Base-by-base conservation (phyloP, 2,888 invertebrate species). In the Hemicrepidius hirtus region DNA sequence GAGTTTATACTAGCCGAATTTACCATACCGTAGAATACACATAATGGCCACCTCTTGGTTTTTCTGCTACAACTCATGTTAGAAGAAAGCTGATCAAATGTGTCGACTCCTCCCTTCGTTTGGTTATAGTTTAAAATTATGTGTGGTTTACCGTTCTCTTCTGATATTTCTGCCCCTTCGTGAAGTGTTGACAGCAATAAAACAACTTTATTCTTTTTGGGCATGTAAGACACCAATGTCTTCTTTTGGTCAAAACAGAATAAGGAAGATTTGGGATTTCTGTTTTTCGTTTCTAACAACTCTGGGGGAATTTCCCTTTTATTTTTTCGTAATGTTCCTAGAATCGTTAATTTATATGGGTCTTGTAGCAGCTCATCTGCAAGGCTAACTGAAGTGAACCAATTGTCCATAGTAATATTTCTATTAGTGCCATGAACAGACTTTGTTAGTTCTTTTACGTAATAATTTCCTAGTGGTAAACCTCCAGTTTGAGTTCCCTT, bases 311-410 rank as follows among this genome's bases (percentile, higher is more conserved):
- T 85, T 70, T 84, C 82, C 49, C 76, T 67, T 76, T 84, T 83
- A 76, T 83, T 83, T 65, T 79, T 76, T 64, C 82, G 59, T 60
- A 83, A 40, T 49, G 84, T 84, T 18, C 82, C 82, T 32, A 82
- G 75, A 18, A 83, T 60, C 9, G 81, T 83, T 53, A 83, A 67
- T 72, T 81, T 82, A 68, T 83, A 83, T 32, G 82, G 83, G 55
- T 78, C 73, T 71, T 78, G 65, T 44, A 82, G 75, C 55, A 84
- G 62, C 13, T 74, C 65, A 70, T 81, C 79, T 6, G 80, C 82
- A n/a, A 83, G 65, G 18, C 79, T 71, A 28, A 84, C 77, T 24
- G 81, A 83, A 10, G 83, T 82, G 65, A 84, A 84, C 83, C 82
- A 83, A 71, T 84, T 84, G 71, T 84, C 83, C 75, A 77, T 78